These are phyloP conservation scores for Dicrurus megarhynchus DNA, from an alignment of 2,113 vertebrate genomes.

Conservation along the genomic window DNA sequence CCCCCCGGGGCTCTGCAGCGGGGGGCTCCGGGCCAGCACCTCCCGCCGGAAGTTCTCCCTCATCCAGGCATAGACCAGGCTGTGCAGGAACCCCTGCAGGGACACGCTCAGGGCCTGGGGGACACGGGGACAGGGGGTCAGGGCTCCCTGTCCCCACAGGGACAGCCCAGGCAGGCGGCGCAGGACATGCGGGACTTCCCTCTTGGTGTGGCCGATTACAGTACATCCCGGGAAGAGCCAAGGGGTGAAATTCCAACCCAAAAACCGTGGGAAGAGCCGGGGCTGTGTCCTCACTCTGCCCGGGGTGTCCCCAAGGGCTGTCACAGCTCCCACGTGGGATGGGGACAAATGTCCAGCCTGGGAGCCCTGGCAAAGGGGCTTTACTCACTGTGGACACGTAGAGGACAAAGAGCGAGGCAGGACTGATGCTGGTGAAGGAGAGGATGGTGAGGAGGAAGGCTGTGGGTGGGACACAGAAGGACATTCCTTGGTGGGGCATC, in stretches of 20 bases:
- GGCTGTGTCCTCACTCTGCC: neutral
- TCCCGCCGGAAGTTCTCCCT: constrained; percentile 76
- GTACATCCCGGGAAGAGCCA: neutral
- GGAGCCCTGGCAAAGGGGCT: fast-evolving
- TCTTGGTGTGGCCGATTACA: fast-evolving
- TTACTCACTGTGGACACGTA: constrained; percentile 70
- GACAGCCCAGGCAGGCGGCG: neutral
- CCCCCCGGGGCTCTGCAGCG: too few relatives aligned
- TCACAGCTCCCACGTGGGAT: fast-evolving
- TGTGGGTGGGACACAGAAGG: constrained; percentile 4
- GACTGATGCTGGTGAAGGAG: constrained; percentile 45
- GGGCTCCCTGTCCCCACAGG: neutral
- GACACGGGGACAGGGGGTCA: neutral
- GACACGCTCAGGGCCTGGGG: constrained; percentile 72
- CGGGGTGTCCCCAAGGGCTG: neutral
- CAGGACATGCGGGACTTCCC: neutral
- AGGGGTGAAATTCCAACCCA: neutral
- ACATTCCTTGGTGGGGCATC: neutral
- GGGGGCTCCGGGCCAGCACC: constrained; percentile 43
- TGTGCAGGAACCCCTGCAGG: constrained; percentile 82
- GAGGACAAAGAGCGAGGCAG: constrained; percentile 58
- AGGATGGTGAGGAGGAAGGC: constrained; percentile 76
- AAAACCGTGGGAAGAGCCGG: neutral
- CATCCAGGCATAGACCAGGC: constrained; percentile 78
- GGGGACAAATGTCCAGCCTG: neutral